Evolutionary conservation across 2,888 invertebrate genomes (phyloP), one percentile per base, ranked within the genome.

Genomic region (Lepetodrilus schrolli): DNA sequence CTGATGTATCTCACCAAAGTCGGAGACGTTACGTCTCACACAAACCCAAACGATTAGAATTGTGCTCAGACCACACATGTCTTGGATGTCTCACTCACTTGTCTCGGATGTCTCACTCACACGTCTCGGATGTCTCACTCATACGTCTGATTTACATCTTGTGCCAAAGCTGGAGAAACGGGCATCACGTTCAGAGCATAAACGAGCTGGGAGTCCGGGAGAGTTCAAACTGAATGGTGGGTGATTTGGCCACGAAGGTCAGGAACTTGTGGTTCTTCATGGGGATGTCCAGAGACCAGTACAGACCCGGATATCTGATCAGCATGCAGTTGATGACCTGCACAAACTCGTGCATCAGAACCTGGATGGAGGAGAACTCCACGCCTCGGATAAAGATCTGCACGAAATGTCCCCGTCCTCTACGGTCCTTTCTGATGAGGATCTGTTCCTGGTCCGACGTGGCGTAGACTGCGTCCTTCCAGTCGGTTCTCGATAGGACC

Each of bases 381-480:
- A 70, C 10, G n/a, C 80, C 78, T 10, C 78, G 72, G 8, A 78
- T 73, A 0, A 70, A 48, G 7, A 80, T 36, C 21, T 74, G 77
- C 4, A 80, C 50, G 0, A 70, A 26, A 8, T 69, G 48, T 1
- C 69, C 20, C 4, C 20, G 65, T n/a, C 23, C 66, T 23, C 76
- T 71, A 5, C 43, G 21, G 34, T 74, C 70, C 37, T 78, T 75
- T 13, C 77, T 66, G 26, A 86, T 73, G 48, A 83, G 79, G 58
- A 85, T 71, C 66, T 80, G 81, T 69, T 82, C 80, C 4, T 77
- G 79, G 26, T 83, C 81, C 21, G 83, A 77, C 20, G 81, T 83
- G 7, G 83, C 88, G 66, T 79, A 84, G 4, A 88, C 77, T n/a
- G 82, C 78, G 69, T 87, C 80, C 51, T 80, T 77, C 88, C 87